phyloP scores from a whole-genome alignment of 2,888 invertebrate species.

The Ptycholaimellus sp. region DNA sequence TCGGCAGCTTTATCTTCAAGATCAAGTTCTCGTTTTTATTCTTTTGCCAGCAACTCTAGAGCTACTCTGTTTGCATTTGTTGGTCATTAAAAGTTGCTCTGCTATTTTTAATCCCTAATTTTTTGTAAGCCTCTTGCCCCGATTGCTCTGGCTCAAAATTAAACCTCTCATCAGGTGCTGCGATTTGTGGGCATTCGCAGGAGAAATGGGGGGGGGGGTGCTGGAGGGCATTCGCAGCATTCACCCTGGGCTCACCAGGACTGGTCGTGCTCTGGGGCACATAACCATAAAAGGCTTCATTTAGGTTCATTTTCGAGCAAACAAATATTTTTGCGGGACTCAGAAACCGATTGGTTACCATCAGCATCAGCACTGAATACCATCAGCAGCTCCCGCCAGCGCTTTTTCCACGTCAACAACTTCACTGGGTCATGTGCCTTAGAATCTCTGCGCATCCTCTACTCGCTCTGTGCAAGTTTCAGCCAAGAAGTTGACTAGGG shows the following conservation, averaged over 20 bases:
- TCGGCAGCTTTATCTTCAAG: slow-evolving; percentile 23
- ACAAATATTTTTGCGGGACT: no score
- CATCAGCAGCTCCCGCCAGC: slow-evolving; percentile 20
- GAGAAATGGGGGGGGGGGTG: no score
- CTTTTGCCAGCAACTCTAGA: no score
- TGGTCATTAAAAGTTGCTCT: slow-evolving; percentile 1
- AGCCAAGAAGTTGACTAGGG: no score
- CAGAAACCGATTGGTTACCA: no score
- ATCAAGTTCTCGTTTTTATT: slow-evolving; percentile 20
- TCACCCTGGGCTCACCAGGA: slow-evolving; percentile 23
- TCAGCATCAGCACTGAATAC: slow-evolving; percentile 26
- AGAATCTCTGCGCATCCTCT: no score
- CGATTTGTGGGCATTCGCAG: slow-evolving; percentile 18
- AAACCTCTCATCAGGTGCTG: slow-evolving; percentile 10
- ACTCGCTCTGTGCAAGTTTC: no score
- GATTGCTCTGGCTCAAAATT: neutral
- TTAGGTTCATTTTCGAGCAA: no score
- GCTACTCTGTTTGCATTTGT: no score
- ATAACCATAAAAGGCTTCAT: slow-evolving; percentile 24
- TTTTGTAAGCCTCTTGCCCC: neutral
- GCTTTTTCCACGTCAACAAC: slow-evolving; percentile 24
- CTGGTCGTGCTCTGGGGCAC: slow-evolving; percentile 25
- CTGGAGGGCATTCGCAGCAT: no score
- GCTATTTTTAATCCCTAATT: neutral
- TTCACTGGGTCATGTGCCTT: slow-evolving; percentile 15